phyloP scores from a whole-genome alignment of 2,888 invertebrate genomes.

The Sphaeridia pumilis region DNA sequence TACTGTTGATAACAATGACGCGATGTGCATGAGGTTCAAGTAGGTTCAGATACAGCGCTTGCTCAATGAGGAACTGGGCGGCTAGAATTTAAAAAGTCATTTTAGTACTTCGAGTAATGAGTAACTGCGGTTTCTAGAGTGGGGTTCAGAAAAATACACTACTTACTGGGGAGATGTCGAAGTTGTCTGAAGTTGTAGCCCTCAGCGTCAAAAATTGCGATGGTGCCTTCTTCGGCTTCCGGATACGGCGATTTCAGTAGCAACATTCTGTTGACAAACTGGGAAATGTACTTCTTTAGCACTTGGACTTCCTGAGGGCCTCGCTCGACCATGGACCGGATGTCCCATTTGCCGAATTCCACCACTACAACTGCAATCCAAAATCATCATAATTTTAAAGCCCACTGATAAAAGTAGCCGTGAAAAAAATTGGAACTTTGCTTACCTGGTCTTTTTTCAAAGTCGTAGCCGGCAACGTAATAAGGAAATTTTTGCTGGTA shows the following conservation, averaged over 20 bases:
- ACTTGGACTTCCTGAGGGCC: not conserved
- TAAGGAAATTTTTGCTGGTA: not conserved
- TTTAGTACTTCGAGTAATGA: not conserved
- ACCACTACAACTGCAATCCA: not conserved
- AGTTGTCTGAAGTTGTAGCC: not conserved
- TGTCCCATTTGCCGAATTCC: conserved; percentile 1
- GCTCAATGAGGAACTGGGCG: not conserved
- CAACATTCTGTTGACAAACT: not conserved
- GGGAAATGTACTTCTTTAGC: not conserved
- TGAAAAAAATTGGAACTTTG: not conserved
- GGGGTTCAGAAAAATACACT: not conserved
- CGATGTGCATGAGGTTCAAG: not conserved
- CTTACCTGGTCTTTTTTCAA: not conserved
- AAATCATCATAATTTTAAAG: not conserved
- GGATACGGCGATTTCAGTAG: not conserved
- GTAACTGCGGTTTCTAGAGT: not conserved
- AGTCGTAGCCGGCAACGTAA: not conserved
- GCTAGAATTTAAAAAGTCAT: not conserved
- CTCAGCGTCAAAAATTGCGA: conserved; percentile 1
- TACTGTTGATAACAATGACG: not conserved
- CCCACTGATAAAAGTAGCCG: not conserved
- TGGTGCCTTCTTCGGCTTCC: not conserved
- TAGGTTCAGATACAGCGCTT: not conserved
- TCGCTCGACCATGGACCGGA: not conserved
- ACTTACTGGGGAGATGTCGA: not conserved